phyloP scores from a whole-genome alignment of 2,113 vertebrate genomes.

The Halcyon malimbica region DNA sequence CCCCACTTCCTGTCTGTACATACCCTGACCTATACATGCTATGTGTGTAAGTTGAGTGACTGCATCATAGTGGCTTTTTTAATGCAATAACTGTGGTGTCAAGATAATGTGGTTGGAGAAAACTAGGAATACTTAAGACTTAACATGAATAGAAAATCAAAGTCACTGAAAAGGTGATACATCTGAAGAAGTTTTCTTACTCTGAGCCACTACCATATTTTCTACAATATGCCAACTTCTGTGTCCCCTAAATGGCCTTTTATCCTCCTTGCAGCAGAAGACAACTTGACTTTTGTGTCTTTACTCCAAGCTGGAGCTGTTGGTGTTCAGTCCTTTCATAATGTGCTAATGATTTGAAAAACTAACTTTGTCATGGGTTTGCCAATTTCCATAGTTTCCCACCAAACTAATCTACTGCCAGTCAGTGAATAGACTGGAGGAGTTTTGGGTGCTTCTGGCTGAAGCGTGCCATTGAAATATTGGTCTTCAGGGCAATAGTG shows the following conservation, averaged over 20 bases:
- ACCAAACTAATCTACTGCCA: background rate
- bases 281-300: background rate
- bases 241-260: background rate
- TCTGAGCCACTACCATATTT: background rate
- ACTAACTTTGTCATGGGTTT: background rate
- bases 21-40: background rate
- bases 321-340: background rate
- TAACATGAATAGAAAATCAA: background rate
- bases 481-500: background rate
- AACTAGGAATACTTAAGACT: background rate
- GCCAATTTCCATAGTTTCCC: background rate
- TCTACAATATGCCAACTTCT: background rate
- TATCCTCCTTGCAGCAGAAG: background rate
- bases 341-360: background rate
- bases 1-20: background rate
- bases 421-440: background rate
- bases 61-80: background rate
- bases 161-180: background rate
- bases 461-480: background rate
- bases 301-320: background rate
- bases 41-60: background rate
- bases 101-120: background rate
- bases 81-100: background rate
- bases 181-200: background rate
- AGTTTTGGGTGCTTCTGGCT: background rate